Evolutionary conservation across 2,888 invertebrate species (phyloP), one percentile per base, ranked within the genome.

Genomic region (Ctenicera cuprea): DNA sequence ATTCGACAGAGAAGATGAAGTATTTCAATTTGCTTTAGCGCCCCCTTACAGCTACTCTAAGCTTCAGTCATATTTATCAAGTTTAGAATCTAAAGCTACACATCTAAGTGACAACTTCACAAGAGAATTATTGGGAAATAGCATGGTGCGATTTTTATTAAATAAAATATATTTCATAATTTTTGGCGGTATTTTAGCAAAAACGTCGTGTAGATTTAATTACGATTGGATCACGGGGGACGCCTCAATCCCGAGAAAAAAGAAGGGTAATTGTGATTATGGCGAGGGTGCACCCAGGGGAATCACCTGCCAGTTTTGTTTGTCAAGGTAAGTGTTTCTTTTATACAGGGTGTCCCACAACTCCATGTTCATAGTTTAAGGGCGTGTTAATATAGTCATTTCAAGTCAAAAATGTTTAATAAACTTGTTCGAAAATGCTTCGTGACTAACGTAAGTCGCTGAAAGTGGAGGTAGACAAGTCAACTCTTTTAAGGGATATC

Each of bases 31-130:
- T 87, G 93, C 97, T 0, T 91, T 98, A 81, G 94, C 95, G 26
- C 96, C 95, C 75, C 99, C 99, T 0, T 99, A 99, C 86, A 96
- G 97, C n/a, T 99, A 98, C 87, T 94, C 96, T 0, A 90, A 95
- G 67, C 90, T 96, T 63, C 95, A 98, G 87, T 93, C 94, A 48
- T 95, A 97, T 87, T 88, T 99, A 76, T 92, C 93, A 41, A 87
- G 91, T 77, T 88, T 97, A 74, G 94, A 94, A 82, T 88, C 91
- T 75, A 88, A 91, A 85, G 82, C 88, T 87, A 71, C 90, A 83
- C 86, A 88, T 77, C 79, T 87, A 14, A 88, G 88, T 18, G 87
- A 89, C 12, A 89, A 89, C 80, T 94, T 95, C 76, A 91, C 90
- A 20, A 89, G 95, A 76, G 94, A 95, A 82, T 89, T 92, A 30